A percentile compares a stretch with the other conserved stretches of the same genome.
phyloP scores from a whole-genome alignment of 2,888 invertebrate genomes.

The Dendrolimus pini region DNA sequence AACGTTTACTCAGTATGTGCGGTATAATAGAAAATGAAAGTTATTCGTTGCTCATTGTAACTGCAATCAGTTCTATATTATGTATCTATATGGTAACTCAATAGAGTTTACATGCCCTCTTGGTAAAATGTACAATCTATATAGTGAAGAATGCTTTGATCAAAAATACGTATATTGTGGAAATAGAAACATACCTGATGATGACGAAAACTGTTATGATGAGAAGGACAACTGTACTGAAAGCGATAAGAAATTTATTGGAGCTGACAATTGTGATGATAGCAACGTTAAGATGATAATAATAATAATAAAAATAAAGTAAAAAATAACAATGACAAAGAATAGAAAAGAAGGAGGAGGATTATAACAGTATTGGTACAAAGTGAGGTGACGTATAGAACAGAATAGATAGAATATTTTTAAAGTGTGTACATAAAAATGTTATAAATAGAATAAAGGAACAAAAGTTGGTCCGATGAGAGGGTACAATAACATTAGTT shows the following conservation, averaged over 20 bases:
- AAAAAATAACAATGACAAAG: too few relatives aligned
- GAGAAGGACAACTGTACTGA: background rate
- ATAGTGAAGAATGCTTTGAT: slow-evolving; percentile 1
- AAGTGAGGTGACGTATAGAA: too few relatives aligned
- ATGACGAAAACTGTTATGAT: background rate
- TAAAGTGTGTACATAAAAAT: too few relatives aligned
- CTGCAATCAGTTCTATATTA: slow-evolving; percentile 7
- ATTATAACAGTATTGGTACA: too few relatives aligned
- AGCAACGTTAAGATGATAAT: too few relatives aligned
- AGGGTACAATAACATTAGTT: too few relatives aligned
- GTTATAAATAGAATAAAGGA: too few relatives aligned
- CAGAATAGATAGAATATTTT: too few relatives aligned
- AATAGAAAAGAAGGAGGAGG: too few relatives aligned
- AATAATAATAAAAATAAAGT: too few relatives aligned
- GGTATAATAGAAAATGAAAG: slow-evolving; percentile 4
- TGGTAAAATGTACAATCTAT: background rate
- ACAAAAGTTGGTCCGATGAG: too few relatives aligned
- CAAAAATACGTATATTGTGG: slow-evolving; percentile 5
- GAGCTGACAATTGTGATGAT: too few relatives aligned
- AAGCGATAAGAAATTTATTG: background rate
- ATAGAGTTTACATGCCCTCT: background rate
- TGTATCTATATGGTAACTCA: slow-evolving; percentile 3
- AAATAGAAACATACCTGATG: slow-evolving; percentile 3
- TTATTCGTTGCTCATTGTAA: slow-evolving; percentile 7
- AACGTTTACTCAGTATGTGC: slow-evolving; percentile 7